Evolutionary conservation across 2,113 vertebrate genomes (phyloP).

Genomic region (Pterocles gutturalis): DNA sequence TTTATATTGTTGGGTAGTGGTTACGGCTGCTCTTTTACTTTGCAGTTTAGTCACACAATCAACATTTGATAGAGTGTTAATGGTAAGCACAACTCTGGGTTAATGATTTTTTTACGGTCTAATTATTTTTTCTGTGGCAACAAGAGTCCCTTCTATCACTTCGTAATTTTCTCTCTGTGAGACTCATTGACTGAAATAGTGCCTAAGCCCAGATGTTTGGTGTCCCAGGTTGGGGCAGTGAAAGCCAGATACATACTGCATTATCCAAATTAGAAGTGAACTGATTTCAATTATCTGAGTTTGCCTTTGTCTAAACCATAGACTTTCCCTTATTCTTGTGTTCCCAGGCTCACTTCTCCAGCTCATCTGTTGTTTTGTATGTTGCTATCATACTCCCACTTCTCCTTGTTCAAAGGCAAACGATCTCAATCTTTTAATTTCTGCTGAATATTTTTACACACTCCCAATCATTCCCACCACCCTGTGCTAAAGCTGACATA

Average conservation of each 20-base stretch:
- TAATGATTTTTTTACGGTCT: constrained; percentile 59
- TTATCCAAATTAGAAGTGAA: neutral
- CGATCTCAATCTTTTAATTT: neutral
- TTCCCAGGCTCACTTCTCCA: neutral
- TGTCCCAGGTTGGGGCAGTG: neutral
- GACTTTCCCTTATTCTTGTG: neutral
- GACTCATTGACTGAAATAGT: neutral
- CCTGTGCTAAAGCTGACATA: neutral
- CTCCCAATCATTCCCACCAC: neutral
- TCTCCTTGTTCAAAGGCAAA: constrained; percentile 11
- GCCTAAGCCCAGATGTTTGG: neutral
- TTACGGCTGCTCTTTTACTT: neutral
- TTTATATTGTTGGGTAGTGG: neutral
- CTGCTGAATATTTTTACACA: neutral
- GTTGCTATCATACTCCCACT: neutral
- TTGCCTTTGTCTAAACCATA: neutral
- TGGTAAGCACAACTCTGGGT: constrained; percentile 25
- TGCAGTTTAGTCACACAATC: constrained; percentile 44
- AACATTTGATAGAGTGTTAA: constrained; percentile 55
- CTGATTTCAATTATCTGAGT: neutral
- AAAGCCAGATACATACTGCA: neutral
- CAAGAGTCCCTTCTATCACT: constrained; percentile 11
- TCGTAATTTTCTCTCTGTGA: constrained; percentile 17
- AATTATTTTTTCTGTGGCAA: constrained; percentile 47
- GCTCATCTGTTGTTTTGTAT: neutral